Base-by-base conservation (phyloP, 2,888 invertebrate species). In the Macrosiphum euphorbiae region DNA sequence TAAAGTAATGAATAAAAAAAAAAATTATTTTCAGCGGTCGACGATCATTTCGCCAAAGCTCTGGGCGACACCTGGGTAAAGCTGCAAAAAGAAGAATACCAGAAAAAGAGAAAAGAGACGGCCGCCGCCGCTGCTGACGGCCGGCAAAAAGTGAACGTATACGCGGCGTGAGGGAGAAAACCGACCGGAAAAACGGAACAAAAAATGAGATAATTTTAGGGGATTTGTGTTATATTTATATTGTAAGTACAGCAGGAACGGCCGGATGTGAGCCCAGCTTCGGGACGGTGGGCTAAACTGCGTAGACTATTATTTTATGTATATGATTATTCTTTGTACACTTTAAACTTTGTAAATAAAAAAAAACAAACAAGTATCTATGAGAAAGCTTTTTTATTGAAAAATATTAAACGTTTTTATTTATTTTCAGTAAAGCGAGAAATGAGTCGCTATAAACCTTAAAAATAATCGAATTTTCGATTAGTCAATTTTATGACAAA, bases 31-130 rank as follows among this genome's bases (percentile, higher is more conserved):
- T 20, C 97, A 94, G 94, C 94, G 94, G 98, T 98, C 88, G 98
- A 98, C 96, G 98, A 98, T 95, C 98, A 98, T 96, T 98, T 98
- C 96, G 98, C 98, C 61, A 98, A 98, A 96, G 98, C 98, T 0
- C 96, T 98, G 88, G 96, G 96, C 3, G 98, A 98, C 95, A 98
- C 98, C 0, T 98, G 98, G 98, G 94, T 95, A 94, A 95, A 95
- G 94, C 92, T 95, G 94, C 95, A 95, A 94, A 95, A 94, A 87
- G 91, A 94, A 89, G 94, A 94, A 84, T 91, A 94, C 41, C 94
- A 91, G 13, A 94, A 94, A 87, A 92, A 94, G n/a, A 91, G 78
- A 24, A 94, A 94, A 88, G 92, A 92, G 11, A 88, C 89, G 8
- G 16, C 78, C 8, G n/a, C 44, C 24, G 47, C 52, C 26, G 61